These are phyloP conservation scores for Peromyscus leucopus DNA, from an alignment of 2,113 vertebrate genomes.

Conservation along the genomic window DNA sequence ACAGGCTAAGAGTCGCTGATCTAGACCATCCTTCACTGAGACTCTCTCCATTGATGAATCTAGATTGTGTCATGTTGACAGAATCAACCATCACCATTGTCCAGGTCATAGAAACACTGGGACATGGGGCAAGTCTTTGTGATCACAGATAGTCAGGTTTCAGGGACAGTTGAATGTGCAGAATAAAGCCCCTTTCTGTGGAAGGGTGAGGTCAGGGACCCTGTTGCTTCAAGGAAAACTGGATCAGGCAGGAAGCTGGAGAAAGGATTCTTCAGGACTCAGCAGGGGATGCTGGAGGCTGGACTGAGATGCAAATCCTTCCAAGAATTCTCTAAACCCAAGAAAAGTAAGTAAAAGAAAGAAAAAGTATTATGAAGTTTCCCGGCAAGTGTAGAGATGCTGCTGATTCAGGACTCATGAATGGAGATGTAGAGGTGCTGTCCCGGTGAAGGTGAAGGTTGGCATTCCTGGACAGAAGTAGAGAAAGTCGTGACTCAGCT, in stretches of 20 bases:
- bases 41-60: background rate
- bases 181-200: background rate
- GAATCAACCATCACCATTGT: background rate
- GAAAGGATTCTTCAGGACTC: background rate
- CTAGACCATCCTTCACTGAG: background rate
- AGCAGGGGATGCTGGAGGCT: background rate
- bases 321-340: background rate
- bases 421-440: accelerated
- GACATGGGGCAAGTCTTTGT: background rate
- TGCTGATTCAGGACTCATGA: background rate
- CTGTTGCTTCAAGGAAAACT: background rate
- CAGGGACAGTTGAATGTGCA: background rate
- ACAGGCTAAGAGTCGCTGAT: background rate
- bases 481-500: background rate
- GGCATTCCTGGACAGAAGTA: background rate
- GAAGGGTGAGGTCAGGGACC: background rate
- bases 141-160: background rate
- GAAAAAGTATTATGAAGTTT: background rate
- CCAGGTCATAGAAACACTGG: background rate
- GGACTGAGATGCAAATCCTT: background rate
- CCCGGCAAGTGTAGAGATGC: no score
- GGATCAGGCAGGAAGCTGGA: background rate
- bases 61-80: background rate
- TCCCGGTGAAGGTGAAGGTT: background rate
- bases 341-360: background rate